A percentile compares a stretch with the other conserved stretches of the same genome.
phyloP scores from a whole-genome alignment of 2,797 vertebrate genomes.

The Phaenicophaeus curvirostris region DNA sequence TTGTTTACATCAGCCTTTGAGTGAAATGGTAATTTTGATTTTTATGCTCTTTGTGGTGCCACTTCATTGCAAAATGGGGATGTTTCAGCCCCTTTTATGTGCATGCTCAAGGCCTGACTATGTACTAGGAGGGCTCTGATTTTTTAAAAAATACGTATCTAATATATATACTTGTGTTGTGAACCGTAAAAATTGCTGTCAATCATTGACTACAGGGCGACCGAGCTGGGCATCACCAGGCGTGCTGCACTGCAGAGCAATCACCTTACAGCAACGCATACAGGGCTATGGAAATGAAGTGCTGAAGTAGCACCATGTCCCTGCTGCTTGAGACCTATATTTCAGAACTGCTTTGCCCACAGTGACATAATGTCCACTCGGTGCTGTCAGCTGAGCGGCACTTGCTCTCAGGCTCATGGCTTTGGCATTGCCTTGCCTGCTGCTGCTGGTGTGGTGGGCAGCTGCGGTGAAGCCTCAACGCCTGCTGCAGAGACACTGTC shows the following conservation, averaged over 20 bases:
- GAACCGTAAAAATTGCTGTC: neutral
- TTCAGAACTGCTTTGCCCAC: neutral
- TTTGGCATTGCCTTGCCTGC: neutral
- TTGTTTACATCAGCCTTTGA: neutral
- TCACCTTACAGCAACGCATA: neutral
- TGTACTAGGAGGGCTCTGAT: neutral
- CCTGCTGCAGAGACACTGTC: neutral
- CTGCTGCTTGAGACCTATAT: neutral
- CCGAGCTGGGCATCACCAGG: neutral
- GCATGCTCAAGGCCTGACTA: neutral
- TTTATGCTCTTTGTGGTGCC: neutral
- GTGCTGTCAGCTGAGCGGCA: rapidly evolving
- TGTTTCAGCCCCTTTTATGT: neutral
- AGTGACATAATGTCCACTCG: rapidly evolving
- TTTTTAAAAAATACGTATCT: neutral
- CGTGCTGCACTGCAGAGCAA: neutral
- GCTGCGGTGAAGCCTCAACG: neutral
- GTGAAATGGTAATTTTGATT: neutral
- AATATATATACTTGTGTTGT: neutral
- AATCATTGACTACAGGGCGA: neutral
- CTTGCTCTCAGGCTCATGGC: neutral
- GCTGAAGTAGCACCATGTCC: neutral
- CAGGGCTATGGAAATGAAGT: neutral
- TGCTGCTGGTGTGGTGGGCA: neutral
- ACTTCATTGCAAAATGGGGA: neutral